Conservation (phyloP, 2,888 invertebrate species). For the Dasysyrphus albostriatus region DNA sequence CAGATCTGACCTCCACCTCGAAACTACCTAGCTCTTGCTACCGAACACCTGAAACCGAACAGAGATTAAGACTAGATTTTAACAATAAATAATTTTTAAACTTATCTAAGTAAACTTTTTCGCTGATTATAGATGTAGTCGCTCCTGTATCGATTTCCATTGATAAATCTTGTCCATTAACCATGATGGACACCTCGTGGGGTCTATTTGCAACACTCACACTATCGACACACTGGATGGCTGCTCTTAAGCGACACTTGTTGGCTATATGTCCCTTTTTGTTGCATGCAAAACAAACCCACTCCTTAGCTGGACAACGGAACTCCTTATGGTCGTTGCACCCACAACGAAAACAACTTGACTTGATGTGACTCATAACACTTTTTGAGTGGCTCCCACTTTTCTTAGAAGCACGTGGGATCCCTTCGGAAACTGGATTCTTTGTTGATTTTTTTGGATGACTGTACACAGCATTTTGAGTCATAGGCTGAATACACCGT, state of each 20-base stretch:
- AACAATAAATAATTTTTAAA: not conserved
- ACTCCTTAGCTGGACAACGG: not conserved
- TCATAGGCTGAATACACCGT: not conserved
- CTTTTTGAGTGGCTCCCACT: not conserved
- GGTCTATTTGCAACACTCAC: not conserved
- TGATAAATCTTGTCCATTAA: not conserved
- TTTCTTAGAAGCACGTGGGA: not conserved
- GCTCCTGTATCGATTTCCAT: not conserved
- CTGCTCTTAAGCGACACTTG: not conserved
- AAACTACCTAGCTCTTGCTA: not conserved
- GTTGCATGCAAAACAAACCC: slow-evolving; percentile 6
- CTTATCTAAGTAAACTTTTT: not conserved
- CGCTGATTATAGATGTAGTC: not conserved
- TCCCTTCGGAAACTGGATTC: not conserved
- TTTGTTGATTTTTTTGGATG: not conserved
- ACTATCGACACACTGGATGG: too few species aligned
- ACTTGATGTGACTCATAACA: not conserved
- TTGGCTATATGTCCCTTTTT: not conserved
- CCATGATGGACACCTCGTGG: not conserved
- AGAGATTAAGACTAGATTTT: slow-evolving; percentile 5
- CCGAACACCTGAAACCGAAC: not conserved
- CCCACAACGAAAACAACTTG: not conserved
- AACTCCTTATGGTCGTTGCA: not conserved
- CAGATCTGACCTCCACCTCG: not conserved
- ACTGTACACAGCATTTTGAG: not conserved